These are phyloP conservation scores for Caenorhabditis sulstoni DNA, from an alignment of 2,888 invertebrate species.

Conservation along the genomic window DNA sequence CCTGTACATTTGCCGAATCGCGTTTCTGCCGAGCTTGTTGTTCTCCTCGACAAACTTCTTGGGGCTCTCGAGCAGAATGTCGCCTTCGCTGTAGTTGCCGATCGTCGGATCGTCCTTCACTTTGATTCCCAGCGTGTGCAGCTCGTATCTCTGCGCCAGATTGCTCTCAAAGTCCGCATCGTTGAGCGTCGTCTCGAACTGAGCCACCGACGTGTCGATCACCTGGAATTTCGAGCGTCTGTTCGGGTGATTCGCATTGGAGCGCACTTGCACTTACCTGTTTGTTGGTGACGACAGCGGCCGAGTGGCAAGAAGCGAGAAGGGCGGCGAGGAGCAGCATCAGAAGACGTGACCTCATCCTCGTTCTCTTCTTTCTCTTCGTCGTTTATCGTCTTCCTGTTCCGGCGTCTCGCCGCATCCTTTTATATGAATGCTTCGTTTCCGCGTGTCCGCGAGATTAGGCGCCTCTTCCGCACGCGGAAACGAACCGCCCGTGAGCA, in stretches of 20 bases:
- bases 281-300: constrained; percentile 36
- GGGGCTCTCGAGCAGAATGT: constrained; percentile 68
- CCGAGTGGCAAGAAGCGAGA: constrained; percentile 1
- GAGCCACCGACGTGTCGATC: constrained; percentile 39
- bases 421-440: constrained; percentile 8
- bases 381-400: background rate
- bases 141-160: constrained; percentile 39
- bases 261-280: constrained; percentile 17
- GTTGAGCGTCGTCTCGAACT: constrained; percentile 62
- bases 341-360: background rate
- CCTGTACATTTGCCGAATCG: constrained; percentile 77
- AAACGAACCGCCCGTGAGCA: constrained; percentile 18
- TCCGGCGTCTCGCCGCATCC: constrained; percentile 15
- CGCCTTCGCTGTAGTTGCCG: constrained; percentile 77
- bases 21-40: constrained; percentile 75
- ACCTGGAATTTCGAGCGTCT: no score
- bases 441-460: constrained; percentile 59
- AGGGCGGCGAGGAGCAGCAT: constrained; percentile 1
- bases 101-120: constrained; percentile 77
- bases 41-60: constrained; percentile 72
- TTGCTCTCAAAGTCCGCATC: constrained; percentile 62
- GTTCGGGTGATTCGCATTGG: background rate
- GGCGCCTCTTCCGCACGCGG: constrained; percentile 55
- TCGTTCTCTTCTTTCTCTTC: background rate
- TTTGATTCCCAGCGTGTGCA: constrained; percentile 67